Percentiles rank a stretch among this genome's conserved stretches.
Evolutionary conservation across 2,888 invertebrate species (phyloP).

Genomic region (Ecliptopera silaceata): DNA sequence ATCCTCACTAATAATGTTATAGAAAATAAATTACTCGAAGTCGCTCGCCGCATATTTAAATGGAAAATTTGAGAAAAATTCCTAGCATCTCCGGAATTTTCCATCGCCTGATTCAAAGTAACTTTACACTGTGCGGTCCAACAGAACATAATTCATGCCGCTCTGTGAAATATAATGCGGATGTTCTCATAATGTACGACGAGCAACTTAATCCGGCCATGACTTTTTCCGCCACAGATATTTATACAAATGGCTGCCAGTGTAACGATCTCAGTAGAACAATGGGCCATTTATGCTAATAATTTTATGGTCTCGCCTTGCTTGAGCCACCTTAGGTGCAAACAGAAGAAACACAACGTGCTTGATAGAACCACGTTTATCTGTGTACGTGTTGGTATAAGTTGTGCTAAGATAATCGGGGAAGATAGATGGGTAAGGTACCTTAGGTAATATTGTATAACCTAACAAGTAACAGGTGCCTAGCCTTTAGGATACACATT

Average conservation of each 20-base stretch:
- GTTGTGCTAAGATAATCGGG: too few relatives aligned
- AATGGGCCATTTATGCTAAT: slow-evolving; percentile 44
- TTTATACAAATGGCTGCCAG: slow-evolving; percentile 59
- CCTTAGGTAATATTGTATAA: too few relatives aligned
- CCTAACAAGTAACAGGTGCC: too few relatives aligned
- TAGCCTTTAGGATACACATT: too few relatives aligned
- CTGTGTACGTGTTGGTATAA: neutral
- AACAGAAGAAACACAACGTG: slow-evolving; percentile 30
- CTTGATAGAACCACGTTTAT: neutral
- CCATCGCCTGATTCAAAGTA: slow-evolving; percentile 64
- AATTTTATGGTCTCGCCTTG: slow-evolving; percentile 40
- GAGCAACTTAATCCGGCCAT: slow-evolving; percentile 72
- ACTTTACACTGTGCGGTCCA: slow-evolving; percentile 63
- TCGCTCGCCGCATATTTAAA: slow-evolving; percentile 9
- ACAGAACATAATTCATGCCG: slow-evolving; percentile 71
- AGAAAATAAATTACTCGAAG: slow-evolving; percentile 3
- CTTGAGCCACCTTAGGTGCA: slow-evolving; percentile 35
- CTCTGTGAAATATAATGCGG: slow-evolving; percentile 77
- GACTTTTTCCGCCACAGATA: slow-evolving; percentile 68
- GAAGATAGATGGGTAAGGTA: too few relatives aligned
- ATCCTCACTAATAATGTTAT: neutral
- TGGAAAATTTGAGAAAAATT: slow-evolving; percentile 35
- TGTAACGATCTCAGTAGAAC: slow-evolving; percentile 52
- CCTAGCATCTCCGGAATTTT: slow-evolving; percentile 49
- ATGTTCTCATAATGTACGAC: slow-evolving; percentile 77